Conservation (phyloP, 2,113 vertebrate species). For the Podarcis raffonei region DNA sequence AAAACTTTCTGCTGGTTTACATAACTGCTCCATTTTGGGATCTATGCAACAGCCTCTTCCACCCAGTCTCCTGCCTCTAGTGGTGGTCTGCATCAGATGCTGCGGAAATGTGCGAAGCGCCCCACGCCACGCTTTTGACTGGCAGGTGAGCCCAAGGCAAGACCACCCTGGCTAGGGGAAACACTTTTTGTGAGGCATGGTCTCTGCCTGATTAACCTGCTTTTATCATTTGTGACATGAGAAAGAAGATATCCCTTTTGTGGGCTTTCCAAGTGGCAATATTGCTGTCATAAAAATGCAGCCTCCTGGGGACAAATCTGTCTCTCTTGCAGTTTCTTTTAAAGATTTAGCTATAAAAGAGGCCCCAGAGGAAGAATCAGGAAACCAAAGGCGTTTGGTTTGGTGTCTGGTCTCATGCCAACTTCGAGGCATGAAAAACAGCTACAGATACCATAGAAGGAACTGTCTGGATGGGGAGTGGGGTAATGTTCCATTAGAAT, state of each 20-base stretch:
- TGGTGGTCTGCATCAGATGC: neutral
- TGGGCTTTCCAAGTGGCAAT: neutral
- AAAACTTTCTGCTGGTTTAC: neutral
- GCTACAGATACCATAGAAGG: neutral
- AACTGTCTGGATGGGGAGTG: neutral
- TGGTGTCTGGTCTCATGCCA: neutral
- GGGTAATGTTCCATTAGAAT: neutral
- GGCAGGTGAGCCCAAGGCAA: neutral
- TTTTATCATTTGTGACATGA: constrained; percentile 19
- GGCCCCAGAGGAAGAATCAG: neutral
- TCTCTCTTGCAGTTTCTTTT: neutral
- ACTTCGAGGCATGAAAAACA: neutral
- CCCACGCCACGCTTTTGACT: neutral
- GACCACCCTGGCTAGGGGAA: neutral
- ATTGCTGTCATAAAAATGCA: neutral
- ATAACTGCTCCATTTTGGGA: neutral
- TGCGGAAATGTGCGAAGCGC: neutral
- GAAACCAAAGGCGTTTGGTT: neutral
- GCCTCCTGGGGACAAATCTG: neutral
- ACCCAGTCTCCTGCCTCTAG: neutral
- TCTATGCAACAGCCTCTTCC: neutral
- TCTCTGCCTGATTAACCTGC: neutral
- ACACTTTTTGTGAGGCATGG: neutral
- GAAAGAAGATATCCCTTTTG: neutral
- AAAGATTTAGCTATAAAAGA: neutral